Percentiles rank a stretch among this genome's conserved stretches.
Evolutionary conservation across 2,113 vertebrate species (phyloP).

Genomic region (Nothocercus nigrocapillus): DNA sequence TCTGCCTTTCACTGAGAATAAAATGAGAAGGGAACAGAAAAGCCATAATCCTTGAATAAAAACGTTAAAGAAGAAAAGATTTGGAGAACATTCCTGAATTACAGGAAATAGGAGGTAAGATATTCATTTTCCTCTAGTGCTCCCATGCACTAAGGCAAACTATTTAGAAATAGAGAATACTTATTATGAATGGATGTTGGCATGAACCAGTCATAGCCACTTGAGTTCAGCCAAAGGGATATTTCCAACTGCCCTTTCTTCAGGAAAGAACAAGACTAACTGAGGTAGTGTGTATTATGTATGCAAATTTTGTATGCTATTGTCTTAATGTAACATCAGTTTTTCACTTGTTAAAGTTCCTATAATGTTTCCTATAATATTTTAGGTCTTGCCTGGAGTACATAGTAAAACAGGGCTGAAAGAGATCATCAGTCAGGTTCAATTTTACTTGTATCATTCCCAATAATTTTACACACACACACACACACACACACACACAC

Average conservation of each 20-base stretch:
- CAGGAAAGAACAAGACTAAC: background rate
- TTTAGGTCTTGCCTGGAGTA: background rate
- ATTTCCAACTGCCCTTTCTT: background rate
- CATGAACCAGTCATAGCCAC: background rate
- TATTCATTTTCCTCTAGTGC: background rate
- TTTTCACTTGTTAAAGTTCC: background rate
- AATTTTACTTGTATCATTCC: background rate
- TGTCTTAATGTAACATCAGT: background rate
- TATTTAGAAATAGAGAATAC: background rate
- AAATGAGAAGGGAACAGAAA: constrained; percentile 40
- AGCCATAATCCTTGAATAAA: background rate
- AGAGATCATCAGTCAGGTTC: background rate
- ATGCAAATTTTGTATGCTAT: background rate
- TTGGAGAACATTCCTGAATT: background rate
- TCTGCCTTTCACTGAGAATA: constrained; percentile 75
- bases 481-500: no score
- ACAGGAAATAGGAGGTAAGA: background rate
- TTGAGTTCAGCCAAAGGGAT: background rate
- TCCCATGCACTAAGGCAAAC: background rate
- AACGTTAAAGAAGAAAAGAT: background rate
- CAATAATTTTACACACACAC: no score
- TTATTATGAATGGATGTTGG: background rate
- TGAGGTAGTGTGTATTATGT: background rate
- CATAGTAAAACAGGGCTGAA: background rate
- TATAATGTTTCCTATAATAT: background rate